Conservation (phyloP, 2,797 vertebrate species). For the Mallotus villosus region DNA sequence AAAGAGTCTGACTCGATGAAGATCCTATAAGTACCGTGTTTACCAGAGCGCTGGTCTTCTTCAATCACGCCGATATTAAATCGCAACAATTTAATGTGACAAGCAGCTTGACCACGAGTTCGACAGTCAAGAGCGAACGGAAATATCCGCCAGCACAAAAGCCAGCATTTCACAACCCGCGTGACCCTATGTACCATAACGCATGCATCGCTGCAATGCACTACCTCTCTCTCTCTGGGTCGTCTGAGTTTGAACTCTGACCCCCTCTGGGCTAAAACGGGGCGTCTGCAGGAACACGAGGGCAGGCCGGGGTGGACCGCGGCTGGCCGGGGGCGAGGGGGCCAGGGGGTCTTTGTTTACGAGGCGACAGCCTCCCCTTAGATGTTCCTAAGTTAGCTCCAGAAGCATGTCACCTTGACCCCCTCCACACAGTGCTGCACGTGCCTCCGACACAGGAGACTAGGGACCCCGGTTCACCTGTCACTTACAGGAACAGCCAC, state of each 20-base stretch:
- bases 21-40: background rate
- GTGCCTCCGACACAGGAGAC: background rate
- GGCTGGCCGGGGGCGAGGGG: background rate
- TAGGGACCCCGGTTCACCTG: too few relatives aligned
- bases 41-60: too few relatives aligned
- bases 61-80: background rate
- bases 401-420: background rate
- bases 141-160: background rate
- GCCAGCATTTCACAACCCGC: background rate
- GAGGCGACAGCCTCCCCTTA: background rate
- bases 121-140: too few relatives aligned
- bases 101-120: background rate
- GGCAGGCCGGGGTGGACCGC: too few relatives aligned
- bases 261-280: constrained; percentile 15
- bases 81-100: background rate
- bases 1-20: background rate
- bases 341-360: constrained; percentile 6
- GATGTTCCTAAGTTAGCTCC: constrained; percentile 24
- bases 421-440: too few relatives aligned
- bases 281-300: background rate
- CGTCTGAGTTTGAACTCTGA: constrained; percentile 9
- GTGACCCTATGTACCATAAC: background rate
- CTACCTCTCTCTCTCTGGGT: constrained; percentile 2
- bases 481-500: too few relatives aligned
- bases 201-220: background rate